Conservation (phyloP, 1,140 invertebrate genomes). For the Drosophila ercepeae region DNA sequence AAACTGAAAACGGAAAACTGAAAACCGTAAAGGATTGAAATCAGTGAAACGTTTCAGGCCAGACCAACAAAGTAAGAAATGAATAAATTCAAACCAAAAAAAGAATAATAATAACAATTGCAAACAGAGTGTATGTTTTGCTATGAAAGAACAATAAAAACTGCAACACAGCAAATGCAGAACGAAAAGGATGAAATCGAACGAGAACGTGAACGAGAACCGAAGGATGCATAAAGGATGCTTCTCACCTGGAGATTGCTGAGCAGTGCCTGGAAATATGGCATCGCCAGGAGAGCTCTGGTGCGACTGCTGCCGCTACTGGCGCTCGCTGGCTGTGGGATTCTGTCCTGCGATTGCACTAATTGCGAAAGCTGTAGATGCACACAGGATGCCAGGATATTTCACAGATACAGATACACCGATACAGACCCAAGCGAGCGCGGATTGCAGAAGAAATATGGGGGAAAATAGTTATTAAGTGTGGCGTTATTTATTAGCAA, state of each 20-base stretch:
- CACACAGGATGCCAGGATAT: background rate
- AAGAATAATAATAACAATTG: conserved; percentile 21
- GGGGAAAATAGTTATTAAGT: conserved; percentile 49
- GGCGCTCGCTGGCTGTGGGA: conserved; percentile 82
- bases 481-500: conserved; percentile 55
- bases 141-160: conserved; percentile 30
- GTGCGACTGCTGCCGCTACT: conserved; percentile 86
- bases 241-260: conserved; percentile 89
- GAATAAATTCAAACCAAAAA: conserved; percentile 57
- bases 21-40: conserved; percentile 17
- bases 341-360: conserved; percentile 68
- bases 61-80: conserved; percentile 15
- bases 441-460: conserved; percentile 42
- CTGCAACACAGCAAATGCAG: conserved; percentile 8
- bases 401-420: conserved; percentile 8
- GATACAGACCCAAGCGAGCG: background rate
- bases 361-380: conserved; percentile 66
- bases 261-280: conserved; percentile 88
- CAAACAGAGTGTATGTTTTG: conserved; percentile 34
- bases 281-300: conserved; percentile 85
- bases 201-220: conserved; percentile 1
- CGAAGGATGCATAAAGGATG: conserved; percentile 29
- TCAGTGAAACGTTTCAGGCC: background rate
- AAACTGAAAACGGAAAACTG: too few species aligned
- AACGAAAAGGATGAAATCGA: conserved; percentile 31